Evolutionary conservation across 2,113 vertebrate genomes (phyloP).

Genomic region (Caranx melampygus): DNA sequence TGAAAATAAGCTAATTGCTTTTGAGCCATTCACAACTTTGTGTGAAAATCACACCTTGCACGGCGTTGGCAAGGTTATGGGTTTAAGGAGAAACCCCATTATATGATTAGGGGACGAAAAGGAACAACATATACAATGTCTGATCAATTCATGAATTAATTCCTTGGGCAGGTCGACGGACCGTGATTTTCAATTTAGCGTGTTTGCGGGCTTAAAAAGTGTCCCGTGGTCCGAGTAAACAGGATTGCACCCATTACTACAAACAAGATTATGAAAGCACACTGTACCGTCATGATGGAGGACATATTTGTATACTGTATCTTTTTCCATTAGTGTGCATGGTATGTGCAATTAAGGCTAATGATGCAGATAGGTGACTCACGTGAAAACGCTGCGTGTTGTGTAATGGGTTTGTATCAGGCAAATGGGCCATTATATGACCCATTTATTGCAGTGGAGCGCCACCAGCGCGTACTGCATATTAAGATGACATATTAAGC

Average conservation of each 20-base stretch:
- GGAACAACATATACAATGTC: constrained; percentile 53
- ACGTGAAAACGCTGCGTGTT: constrained; percentile 27
- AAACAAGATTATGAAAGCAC: constrained; percentile 65
- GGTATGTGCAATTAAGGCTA: constrained; percentile 57
- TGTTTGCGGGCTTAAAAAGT: constrained; percentile 48
- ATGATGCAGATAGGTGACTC: constrained; percentile 61
- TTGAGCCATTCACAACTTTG: constrained; percentile 62
- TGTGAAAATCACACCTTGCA: constrained; percentile 52
- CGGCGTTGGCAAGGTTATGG: constrained; percentile 56
- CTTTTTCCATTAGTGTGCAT: constrained; percentile 47
- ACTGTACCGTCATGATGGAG: constrained; percentile 47
- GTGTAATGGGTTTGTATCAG: constrained; percentile 59
- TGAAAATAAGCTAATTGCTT: constrained; percentile 80
- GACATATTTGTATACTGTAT: constrained; percentile 58
- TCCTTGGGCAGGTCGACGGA: constrained; percentile 25
- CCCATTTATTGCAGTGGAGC: constrained; percentile 57
- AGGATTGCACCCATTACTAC: constrained; percentile 24
- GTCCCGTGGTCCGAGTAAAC: constrained; percentile 32
- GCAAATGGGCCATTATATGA: constrained; percentile 62
- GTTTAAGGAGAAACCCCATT: constrained; percentile 73
- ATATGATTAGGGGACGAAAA: constrained; percentile 72
- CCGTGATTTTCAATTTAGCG: constrained; percentile 27
- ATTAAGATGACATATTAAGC: constrained; percentile 73
- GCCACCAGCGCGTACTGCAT: constrained; percentile 43
- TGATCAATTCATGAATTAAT: constrained; percentile 70